Base-by-base conservation (phyloP, 2,113 vertebrate species). In the Oncorhynchus gorbuscha region DNA sequence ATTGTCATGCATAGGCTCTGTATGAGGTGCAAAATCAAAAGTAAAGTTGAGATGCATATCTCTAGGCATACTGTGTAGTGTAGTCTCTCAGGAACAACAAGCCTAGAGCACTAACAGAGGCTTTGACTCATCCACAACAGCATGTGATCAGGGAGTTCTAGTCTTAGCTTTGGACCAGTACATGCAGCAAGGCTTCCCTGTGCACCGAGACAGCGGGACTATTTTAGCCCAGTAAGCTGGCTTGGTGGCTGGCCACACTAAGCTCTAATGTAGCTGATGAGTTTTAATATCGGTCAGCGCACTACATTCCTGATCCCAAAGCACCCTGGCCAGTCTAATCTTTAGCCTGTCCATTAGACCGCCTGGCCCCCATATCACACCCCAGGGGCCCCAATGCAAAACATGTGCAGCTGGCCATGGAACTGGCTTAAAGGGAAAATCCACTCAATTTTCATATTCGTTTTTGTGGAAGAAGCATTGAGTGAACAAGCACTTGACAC, bases 1-100 rank as follows among this genome's bases (percentile, higher is more conserved):
- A 80, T 92, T 94, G 86, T 94, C 93, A 78, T 94, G 94, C 94
- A 94, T 94, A 68, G 94, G 94, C 86, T 94, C 94, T 94, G 51
- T 55, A 16, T 55, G 16, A 55, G 51, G 51, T 55, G 51, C 51
- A 55, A 55, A 55, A 55, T 18, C 51, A 55, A 55, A 55, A 55
- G 13, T 64, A 1, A 59, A n/a, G 59, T 69, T n/a, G 61, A 74
- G 45, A 48, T 22, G 64, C 39, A 16, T 3, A 13, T 69, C 49
- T 66, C 30, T 45, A 11, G 39, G 59, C 26, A 28, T 18, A 55
- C 4, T 55, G 51, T 18, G 51, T 14, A 55, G 51, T 55, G 14
- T 55, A 55, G 68, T n/a, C 64, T 28, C 64, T 48, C 5, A 70
- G n/a, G 9, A 39, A 11, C 69, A 69, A 35, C 20, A 24, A 51